These are phyloP conservation scores for Hoplostethus mediterraneus DNA, from an alignment of 2,797 vertebrate genomes.

Conservation along the genomic window DNA sequence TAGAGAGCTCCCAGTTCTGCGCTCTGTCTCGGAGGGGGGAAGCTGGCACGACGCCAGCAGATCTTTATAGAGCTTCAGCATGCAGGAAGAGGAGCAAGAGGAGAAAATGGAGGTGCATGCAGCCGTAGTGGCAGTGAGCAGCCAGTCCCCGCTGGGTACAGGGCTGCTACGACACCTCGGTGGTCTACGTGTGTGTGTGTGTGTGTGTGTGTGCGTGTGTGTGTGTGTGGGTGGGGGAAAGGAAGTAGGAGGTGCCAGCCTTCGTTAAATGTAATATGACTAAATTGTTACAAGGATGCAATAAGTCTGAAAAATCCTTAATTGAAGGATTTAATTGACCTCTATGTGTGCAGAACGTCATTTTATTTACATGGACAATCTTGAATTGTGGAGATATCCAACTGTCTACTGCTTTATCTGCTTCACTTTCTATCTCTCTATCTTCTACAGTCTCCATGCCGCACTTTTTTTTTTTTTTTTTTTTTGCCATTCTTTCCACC, in stretches of 20 bases:
- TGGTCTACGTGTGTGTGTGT: not conserved
- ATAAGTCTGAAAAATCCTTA: no score
- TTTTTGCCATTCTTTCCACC: slow-evolving; percentile 19
- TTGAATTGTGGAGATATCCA: no score
- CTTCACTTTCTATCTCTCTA: no score
- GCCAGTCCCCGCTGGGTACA: slow-evolving; percentile 21
- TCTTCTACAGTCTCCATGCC: no score
- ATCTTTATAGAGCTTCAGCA: slow-evolving; percentile 49
- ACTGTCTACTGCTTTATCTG: no score
- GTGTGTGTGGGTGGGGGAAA: not conserved
- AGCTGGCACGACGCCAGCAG: slow-evolving; percentile 51
- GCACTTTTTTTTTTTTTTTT: not conserved
- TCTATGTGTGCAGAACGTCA: no score
- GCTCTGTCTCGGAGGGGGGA: slow-evolving; percentile 33
- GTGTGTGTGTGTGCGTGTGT: not conserved
- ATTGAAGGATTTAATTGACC: no score
- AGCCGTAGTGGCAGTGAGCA: slow-evolving; percentile 15
- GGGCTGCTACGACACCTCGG: slow-evolving; percentile 2
- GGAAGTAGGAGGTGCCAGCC: not conserved
- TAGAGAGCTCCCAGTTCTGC: slow-evolving; percentile 19
- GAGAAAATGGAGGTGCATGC: slow-evolving; percentile 29
- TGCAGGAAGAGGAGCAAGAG: slow-evolving; percentile 9
- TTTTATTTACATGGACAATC: no score
- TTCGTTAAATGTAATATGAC: no score
- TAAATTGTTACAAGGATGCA: not conserved